These are phyloP conservation scores for Folsomia candida DNA, from an alignment of 2,888 invertebrate genomes.

Conservation along the genomic window DNA sequence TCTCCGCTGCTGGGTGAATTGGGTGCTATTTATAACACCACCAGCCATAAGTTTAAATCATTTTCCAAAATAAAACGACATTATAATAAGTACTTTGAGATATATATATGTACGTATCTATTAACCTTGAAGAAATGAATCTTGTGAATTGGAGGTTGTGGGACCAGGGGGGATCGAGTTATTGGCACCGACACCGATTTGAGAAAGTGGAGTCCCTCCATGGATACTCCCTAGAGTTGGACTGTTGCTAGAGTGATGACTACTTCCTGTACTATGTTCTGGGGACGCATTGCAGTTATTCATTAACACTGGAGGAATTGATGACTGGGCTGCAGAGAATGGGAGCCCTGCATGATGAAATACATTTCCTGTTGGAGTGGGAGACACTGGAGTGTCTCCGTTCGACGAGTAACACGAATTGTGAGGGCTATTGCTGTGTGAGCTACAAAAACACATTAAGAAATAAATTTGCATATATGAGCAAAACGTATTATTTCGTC, in stretches of 20 bases:
- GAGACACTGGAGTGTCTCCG: constrained; percentile 56
- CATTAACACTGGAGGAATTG: background rate
- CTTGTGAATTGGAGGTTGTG: constrained; percentile 54
- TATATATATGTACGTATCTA: background rate
- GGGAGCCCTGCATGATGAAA: constrained; percentile 36
- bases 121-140: constrained; percentile 40
- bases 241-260: constrained; percentile 35
- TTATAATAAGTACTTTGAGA: background rate
- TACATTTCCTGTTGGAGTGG: constrained; percentile 46
- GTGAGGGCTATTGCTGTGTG: constrained; percentile 50
- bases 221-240: constrained; percentile 59
- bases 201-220: constrained; percentile 81
- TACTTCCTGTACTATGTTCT: constrained; percentile 29
- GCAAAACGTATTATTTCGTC: too few species aligned
- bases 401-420: constrained; percentile 47
- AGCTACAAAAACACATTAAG: constrained; percentile 26
- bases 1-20: constrained; percentile 62
- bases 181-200: constrained; percentile 74
- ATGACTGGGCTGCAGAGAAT: constrained; percentile 37
- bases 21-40: constrained; percentile 60
- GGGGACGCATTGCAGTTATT: constrained; percentile 28
- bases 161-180: constrained; percentile 55
- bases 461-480: too few species aligned
- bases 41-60: too few species aligned
- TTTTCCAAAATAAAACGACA: background rate